phyloP scores from a whole-genome alignment of 2,888 invertebrate species.

The Shargacucullia verbasci region DNA sequence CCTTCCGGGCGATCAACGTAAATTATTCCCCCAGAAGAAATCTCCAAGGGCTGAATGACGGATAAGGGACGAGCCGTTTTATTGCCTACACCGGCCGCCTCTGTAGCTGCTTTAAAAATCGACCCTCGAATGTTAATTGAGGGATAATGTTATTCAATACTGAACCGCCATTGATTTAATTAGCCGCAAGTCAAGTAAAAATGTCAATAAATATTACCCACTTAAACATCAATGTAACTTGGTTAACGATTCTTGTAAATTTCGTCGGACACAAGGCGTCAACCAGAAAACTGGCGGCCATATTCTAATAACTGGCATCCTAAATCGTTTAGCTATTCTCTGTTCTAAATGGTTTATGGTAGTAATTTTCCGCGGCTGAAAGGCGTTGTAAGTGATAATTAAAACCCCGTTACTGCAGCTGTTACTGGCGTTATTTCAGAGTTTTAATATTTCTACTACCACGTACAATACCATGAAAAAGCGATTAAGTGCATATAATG shows the following conservation, averaged over 20 bases:
- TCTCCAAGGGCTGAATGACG: slow-evolving; percentile 88
- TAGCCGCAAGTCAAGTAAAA: slow-evolving; percentile 62
- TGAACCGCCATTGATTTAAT: slow-evolving; percentile 77
- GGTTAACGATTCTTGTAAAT: slow-evolving; percentile 45
- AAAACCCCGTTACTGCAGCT: slow-evolving; percentile 85
- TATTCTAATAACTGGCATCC: slow-evolving; percentile 75
- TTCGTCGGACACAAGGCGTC: slow-evolving; percentile 45
- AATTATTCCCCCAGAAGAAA: slow-evolving; percentile 88
- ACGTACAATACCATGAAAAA: slow-evolving; percentile 68
- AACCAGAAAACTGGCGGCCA: slow-evolving; percentile 63
- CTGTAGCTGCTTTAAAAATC: slow-evolving; percentile 83
- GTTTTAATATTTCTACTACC: slow-evolving; percentile 77
- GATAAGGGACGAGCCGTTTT: slow-evolving; percentile 87
- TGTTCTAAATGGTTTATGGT: slow-evolving; percentile 82
- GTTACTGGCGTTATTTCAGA: slow-evolving; percentile 81
- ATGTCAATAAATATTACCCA: slow-evolving; percentile 60
- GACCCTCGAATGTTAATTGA: slow-evolving; percentile 84
- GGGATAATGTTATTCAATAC: slow-evolving; percentile 86
- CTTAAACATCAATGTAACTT: slow-evolving; percentile 48
- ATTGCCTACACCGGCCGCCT: slow-evolving; percentile 83
- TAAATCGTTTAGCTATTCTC: slow-evolving; percentile 77
- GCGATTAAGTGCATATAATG: slow-evolving; percentile 70
- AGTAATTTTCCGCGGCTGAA: slow-evolving; percentile 82
- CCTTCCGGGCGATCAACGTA: slow-evolving; percentile 87
- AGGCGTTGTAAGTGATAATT: slow-evolving; percentile 87